Evolutionary conservation across 1,140 invertebrate species (phyloP).

Genomic region (Cardiocondyla obscurior): DNA sequence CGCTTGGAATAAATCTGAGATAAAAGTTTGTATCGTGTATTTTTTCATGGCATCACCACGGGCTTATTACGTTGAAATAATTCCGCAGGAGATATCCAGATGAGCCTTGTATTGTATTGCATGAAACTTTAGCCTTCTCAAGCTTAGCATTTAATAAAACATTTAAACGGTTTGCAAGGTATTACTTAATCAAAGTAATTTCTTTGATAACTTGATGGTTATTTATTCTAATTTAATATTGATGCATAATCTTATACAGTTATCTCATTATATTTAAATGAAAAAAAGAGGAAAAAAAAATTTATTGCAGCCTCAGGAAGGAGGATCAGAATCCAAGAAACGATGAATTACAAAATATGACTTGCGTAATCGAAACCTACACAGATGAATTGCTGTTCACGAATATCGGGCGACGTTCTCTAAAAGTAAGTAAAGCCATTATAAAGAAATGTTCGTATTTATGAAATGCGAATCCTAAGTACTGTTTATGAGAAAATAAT

Average conservation of each 20-base stretch:
- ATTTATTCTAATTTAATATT: not conserved
- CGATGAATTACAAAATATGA: not conserved
- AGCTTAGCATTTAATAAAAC: slow-evolving; percentile 13
- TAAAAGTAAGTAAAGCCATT: slow-evolving; percentile 76
- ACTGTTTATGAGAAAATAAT: not conserved
- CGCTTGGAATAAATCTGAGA: not conserved
- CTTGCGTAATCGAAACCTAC: slow-evolving; percentile 77
- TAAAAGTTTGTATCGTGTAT: not conserved
- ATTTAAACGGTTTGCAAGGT: slow-evolving; percentile 12
- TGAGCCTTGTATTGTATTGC: not conserved
- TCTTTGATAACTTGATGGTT: not conserved
- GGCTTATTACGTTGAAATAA: too few species aligned
- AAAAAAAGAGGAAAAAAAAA: not conserved
- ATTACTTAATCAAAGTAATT: not conserved
- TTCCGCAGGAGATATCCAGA: not conserved
- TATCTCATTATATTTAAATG: not conserved
- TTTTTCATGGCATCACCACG: not conserved
- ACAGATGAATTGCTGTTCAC: slow-evolving; percentile 82
- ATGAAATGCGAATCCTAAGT: too few species aligned
- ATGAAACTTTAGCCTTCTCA: not conserved
- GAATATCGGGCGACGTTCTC: slow-evolving; percentile 78
- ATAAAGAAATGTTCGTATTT: not conserved
- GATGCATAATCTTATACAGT: not conserved
- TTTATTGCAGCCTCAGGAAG: slow-evolving; percentile 61
- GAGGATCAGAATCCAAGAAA: not conserved